Conservation (phyloP, 2,888 invertebrate species). For the Spialia ferax region DNA sequence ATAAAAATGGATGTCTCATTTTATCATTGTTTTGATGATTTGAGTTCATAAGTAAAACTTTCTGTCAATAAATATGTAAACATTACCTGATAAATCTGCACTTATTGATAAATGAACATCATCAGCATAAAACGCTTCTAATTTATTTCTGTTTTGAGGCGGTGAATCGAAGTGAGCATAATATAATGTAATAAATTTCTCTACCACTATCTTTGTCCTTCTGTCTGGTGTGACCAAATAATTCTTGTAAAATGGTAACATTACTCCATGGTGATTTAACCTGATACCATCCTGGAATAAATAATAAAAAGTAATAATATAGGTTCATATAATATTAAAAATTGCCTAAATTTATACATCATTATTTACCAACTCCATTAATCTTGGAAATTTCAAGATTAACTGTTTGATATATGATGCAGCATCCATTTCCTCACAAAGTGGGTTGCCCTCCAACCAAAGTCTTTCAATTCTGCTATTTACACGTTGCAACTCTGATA, state of each 20-base stretch:
- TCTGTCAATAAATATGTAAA: neutral
- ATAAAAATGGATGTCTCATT: too few relatives aligned
- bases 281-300: conserved; percentile 73
- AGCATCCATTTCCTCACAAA: conserved; percentile 68
- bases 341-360: neutral
- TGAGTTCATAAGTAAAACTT: neutral
- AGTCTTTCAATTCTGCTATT: conserved; percentile 77
- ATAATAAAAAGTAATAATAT: too few relatives aligned
- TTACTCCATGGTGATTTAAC: conserved; percentile 63
- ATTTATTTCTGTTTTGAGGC: conserved; percentile 45
- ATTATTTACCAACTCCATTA: conserved; percentile 67
- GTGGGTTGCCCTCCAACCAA: conserved; percentile 78
- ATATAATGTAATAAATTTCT: conserved; percentile 71
- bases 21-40: too few relatives aligned
- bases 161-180: conserved; percentile 66
- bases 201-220: conserved; percentile 65
- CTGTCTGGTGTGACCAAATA: conserved; percentile 58
- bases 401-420: conserved; percentile 67
- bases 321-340: neutral
- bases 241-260: conserved; percentile 66
- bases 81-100: conserved; percentile 54
- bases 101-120: conserved; percentile 55
- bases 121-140: conserved; percentile 60
- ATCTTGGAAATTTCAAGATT: conserved; percentile 69
- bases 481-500: conserved; percentile 65